Evolutionary conservation across 2,797 vertebrate species (phyloP), one percentile per base, ranked within the genome.

Genomic region (Cephalopachus bancanus): DNA sequence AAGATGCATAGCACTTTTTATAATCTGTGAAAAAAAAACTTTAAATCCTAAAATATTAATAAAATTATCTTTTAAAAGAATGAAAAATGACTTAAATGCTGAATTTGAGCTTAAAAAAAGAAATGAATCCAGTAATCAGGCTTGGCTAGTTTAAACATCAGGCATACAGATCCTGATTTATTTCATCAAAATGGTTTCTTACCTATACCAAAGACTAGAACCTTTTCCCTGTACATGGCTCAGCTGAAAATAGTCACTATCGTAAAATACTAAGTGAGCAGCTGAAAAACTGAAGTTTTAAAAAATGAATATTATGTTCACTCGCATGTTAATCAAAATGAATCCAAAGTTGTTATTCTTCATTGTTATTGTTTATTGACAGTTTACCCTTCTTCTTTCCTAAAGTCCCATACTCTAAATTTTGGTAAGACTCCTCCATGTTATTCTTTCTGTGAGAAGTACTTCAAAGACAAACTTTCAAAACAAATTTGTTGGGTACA

Each of bases 11-110:
- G n/a, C 37, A 16, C 24, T 12, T 22, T 26, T 97, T 83, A 90
- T 24, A 75, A 51, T 79, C 9, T 71, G n/a, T 91, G 65, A 95
- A 92, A 93, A 92, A 93, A 93, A 10, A 78, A 74, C 60, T 97
- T 96, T 57, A 69, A 95, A 83, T 10, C 9, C 85, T 75, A 89
- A 89, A 93, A 80, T 89, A 80, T 33, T 91, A 74, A 94, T 92
- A 85, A 59, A 49, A 69, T 84, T 87, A 37, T 62, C 78, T 74
- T 92, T 81, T 71, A 37, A 44, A 44, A 44, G 44, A 44, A 81
- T 89, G 85, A 75, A 84, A 95, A 96, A 60, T 33, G 22, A 76
- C 85, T 94, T 95, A 89, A 95, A 86, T 59, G 64, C 15, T 62
- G 7, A 93, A 87, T 65, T 91, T 90, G 30, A 89, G 67, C n/a